Base-by-base conservation (phyloP, 64 coral and sea anemone genomes). In the Actinia equina region DNA sequence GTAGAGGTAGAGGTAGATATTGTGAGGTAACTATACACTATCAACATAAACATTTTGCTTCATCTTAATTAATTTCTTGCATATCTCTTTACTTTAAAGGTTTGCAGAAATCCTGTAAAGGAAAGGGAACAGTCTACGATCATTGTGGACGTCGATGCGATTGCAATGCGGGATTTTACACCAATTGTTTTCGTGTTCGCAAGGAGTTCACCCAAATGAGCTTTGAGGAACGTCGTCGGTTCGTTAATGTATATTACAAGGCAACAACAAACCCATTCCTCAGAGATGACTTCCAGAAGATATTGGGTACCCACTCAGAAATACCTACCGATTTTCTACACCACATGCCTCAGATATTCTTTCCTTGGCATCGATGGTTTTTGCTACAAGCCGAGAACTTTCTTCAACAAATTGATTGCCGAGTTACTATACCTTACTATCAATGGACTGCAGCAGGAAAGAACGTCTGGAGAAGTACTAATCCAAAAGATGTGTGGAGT, bases 321-420 rank as follows among this genome's bases (percentile, higher is more conserved):
- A 25, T 90, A 4, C 89, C 89, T 14, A 77, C 44, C 46, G 49
- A 86, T 23, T 88, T 92, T 6, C 90, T 95, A 17, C 94, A 95
- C 26, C 90, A 95, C 83, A 92, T 88, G 64, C 83, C 89, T 15
- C 62, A 89, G 15, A 92, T 95, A 71, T 91, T 95, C 62, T 85
- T 95, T 25, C 94, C 94, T 20, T 95, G 94, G 94, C 94, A 95
- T 71, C 81, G 94, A 25, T 95, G 94, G 94, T 92, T 89, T 53
- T 17, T 92, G 82, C 18, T 92, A 14, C 42, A 95, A 54, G 60
- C 88, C 44, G 94, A 95, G 51, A 92, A 88, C 27, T 82, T 95
- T 53, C 86, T 95, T 61, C 89, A 85, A 58, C 52, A 26, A 8
- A 88, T 95, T 80, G 94, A 95, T 55, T 95, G 94, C 57, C 82